Conservation (phyloP, 2,113 vertebrate species). For the Garra rufa region DNA sequence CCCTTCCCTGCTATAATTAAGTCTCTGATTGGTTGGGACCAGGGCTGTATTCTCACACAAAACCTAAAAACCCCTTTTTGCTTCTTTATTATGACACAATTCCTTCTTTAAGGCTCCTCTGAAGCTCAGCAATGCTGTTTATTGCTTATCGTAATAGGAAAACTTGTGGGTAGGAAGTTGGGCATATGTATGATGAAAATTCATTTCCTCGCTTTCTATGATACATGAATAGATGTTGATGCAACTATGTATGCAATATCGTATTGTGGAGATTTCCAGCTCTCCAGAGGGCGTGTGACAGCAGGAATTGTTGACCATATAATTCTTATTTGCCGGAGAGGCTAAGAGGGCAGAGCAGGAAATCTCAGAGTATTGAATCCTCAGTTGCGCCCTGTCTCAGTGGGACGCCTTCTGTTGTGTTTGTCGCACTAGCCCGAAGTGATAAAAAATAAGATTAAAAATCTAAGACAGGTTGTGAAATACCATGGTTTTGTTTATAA, state of each 20-base stretch:
- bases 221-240: neutral
- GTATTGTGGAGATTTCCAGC: neutral
- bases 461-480: slow-evolving; percentile 4
- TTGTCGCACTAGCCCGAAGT: neutral
- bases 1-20: slow-evolving; percentile 58
- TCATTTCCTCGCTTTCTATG: neutral
- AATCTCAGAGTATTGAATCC: slow-evolving; percentile 35
- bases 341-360: neutral
- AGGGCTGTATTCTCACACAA: slow-evolving; percentile 10
- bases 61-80: neutral
- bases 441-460: slow-evolving; percentile 4
- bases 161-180: neutral
- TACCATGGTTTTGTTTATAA: slow-evolving; percentile 13
- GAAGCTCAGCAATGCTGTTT: slow-evolving; percentile 12
- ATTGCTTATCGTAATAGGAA: slow-evolving; percentile 29
- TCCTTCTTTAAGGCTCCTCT: neutral
- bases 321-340: slow-evolving; percentile 10
- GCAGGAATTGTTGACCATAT: slow-evolving; percentile 16
- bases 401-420: neutral
- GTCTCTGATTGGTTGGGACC: slow-evolving; percentile 52
- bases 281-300: neutral
- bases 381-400: neutral
- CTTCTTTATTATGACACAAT: slow-evolving; percentile 24
- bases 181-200: neutral
- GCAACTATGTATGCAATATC: neutral